These are phyloP conservation scores for Hartigia nigra DNA, from an alignment of 2,888 invertebrate species.

Conservation along the genomic window DNA sequence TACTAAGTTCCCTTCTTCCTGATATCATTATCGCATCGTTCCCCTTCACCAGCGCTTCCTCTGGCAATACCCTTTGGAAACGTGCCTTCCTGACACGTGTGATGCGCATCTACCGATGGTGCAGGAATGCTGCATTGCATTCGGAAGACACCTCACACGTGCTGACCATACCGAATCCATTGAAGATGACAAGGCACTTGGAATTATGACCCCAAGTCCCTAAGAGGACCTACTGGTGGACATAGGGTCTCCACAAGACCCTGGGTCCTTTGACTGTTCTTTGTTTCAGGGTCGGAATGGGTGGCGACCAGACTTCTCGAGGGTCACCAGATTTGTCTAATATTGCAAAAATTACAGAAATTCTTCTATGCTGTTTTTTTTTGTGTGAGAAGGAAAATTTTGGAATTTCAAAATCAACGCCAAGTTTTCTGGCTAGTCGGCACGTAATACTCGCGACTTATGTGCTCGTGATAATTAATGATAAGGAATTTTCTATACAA, in stretches of 20 bases:
- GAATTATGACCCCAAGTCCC: background rate
- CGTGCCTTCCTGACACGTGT: background rate
- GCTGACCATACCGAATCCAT: background rate
- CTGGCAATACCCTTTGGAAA: background rate
- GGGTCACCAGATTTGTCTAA: background rate
- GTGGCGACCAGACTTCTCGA: background rate
- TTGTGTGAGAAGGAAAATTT: background rate
- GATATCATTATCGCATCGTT: background rate
- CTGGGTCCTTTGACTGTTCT: background rate
- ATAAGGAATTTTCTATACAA: background rate
- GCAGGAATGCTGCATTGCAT: background rate
- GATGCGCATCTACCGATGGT: background rate
- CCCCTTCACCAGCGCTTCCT: background rate
- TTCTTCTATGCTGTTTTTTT: background rate
- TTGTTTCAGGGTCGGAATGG: background rate
- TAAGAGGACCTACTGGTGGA: background rate
- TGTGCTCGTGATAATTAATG: background rate
- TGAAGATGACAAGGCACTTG: background rate
- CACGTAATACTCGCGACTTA: background rate
- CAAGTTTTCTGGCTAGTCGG: background rate
- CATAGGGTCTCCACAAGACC: background rate
- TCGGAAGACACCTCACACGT: background rate
- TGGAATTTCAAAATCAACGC: background rate
- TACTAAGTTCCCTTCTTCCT: background rate
- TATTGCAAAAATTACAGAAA: background rate